Evolutionary conservation across 2,888 invertebrate genomes (phyloP).

Genomic region (Hydropsyche betteni): DNA sequence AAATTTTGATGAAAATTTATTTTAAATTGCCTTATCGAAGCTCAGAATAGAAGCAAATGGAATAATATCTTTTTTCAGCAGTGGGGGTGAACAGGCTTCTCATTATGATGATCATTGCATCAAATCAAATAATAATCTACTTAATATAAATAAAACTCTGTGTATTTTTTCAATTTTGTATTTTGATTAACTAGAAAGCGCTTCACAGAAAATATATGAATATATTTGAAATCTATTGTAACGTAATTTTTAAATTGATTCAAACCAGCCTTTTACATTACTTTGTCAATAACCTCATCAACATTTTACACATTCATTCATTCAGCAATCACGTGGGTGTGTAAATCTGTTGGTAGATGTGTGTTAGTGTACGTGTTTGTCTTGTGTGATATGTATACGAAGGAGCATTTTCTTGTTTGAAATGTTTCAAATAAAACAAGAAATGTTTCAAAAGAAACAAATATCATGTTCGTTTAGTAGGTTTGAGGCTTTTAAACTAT

Average conservation of each 20-base stretch:
- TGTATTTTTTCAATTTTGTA: conserved; percentile 19
- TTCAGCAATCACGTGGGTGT: background rate
- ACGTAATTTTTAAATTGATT: conserved; percentile 1
- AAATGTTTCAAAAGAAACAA: too few species aligned
- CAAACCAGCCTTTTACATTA: conserved; percentile 7
- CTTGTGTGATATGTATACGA: conserved; percentile 1
- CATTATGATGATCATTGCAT: too few species aligned
- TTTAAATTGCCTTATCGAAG: too few species aligned
- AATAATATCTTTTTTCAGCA: too few species aligned
- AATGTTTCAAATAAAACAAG: too few species aligned
- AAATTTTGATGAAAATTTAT: too few species aligned
- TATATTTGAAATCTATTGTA: conserved; percentile 4
- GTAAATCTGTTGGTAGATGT: background rate
- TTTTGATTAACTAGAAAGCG: conserved; percentile 37
- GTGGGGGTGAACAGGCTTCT: too few species aligned
- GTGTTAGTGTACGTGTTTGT: background rate
- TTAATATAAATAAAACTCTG: background rate
- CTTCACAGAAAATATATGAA: conserved; percentile 37
- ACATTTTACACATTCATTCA: background rate
- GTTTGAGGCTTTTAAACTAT: conserved; percentile 13
- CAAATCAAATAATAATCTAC: too few species aligned
- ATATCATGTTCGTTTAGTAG: background rate
- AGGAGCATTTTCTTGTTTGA: background rate
- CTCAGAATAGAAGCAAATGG: too few species aligned
- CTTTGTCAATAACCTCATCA: background rate